phyloP scores from a whole-genome alignment of 2,113 vertebrate species.

The Callithrix jacchus region DNA sequence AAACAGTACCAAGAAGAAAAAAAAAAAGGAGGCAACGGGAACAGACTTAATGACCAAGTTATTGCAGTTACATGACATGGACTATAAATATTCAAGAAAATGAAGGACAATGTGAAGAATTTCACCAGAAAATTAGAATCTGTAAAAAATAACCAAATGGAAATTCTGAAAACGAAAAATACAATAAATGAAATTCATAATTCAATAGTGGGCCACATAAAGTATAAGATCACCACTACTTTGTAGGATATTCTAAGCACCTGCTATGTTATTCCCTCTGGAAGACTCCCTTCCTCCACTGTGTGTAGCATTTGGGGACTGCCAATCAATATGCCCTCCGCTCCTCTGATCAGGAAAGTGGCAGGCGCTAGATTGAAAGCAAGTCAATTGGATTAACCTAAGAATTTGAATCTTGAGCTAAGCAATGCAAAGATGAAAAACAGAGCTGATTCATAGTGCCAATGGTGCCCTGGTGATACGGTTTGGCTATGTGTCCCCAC shows the following conservation, averaged over 20 bases:
- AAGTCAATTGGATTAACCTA: not conserved
- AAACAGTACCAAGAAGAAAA: not conserved
- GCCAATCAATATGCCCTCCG: not conserved
- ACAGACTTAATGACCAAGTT: not conserved
- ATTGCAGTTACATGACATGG: not conserved
- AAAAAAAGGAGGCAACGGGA: not conserved
- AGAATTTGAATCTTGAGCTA: not conserved
- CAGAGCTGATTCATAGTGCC: not conserved
- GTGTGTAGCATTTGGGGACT: not conserved
- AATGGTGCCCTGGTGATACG: not conserved
- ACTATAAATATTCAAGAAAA: constrained; percentile 9
- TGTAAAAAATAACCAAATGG: not conserved
- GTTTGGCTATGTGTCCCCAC: too few relatives aligned
- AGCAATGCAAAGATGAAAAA: not conserved
- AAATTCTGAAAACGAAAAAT: constrained; percentile 6
- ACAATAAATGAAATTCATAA: not conserved
- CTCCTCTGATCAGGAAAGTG: not conserved
- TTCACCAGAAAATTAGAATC: not conserved
- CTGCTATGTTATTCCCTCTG: not conserved
- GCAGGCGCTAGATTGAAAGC: not conserved
- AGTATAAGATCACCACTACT: not conserved
- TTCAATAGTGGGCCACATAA: not conserved
- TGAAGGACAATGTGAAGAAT: not conserved
- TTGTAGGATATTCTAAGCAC: not conserved
- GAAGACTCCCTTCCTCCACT: not conserved